These are phyloP conservation scores for Gymnocypris eckloni DNA, from an alignment of 2,797 vertebrate species.

Conservation along the genomic window DNA sequence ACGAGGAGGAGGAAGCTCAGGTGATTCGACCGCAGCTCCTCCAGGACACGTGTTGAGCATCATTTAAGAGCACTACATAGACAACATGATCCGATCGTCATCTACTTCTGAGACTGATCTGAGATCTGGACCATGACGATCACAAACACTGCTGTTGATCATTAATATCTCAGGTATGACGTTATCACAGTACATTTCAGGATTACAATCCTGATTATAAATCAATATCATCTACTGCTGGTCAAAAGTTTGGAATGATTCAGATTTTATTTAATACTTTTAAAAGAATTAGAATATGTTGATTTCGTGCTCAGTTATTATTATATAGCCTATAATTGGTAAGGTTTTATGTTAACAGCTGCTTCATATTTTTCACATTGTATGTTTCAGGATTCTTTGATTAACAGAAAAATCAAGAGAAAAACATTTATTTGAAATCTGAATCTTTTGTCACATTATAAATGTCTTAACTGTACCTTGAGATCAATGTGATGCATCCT, in stretches of 20 bases:
- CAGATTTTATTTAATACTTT: background rate
- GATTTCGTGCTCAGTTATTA: background rate
- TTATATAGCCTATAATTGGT: background rate
- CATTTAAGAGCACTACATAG: background rate
- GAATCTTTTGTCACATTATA: no score
- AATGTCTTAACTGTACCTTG: no score
- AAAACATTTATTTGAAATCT: background rate
- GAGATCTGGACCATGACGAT: background rate
- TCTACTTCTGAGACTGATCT: background rate
- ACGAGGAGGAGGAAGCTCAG: constrained; percentile 30
- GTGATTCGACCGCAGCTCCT: constrained; percentile 25
- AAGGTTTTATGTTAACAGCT: background rate
- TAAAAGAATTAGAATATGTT: background rate
- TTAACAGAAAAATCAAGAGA: background rate
- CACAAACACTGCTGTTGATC: background rate
- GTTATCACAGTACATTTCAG: background rate
- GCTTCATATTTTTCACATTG: background rate
- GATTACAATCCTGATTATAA: background rate
- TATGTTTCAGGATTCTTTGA: background rate
- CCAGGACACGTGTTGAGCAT: background rate
- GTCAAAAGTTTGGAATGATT: background rate
- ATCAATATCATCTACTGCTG: background rate
- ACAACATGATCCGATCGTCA: background rate
- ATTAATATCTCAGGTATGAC: constrained; percentile 59
- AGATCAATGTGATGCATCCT: no score